Percentiles rank a stretch among this genome's conserved stretches.
phyloP scores from a whole-genome alignment of 2,888 invertebrate genomes.

The Crioceris asparagi region DNA sequence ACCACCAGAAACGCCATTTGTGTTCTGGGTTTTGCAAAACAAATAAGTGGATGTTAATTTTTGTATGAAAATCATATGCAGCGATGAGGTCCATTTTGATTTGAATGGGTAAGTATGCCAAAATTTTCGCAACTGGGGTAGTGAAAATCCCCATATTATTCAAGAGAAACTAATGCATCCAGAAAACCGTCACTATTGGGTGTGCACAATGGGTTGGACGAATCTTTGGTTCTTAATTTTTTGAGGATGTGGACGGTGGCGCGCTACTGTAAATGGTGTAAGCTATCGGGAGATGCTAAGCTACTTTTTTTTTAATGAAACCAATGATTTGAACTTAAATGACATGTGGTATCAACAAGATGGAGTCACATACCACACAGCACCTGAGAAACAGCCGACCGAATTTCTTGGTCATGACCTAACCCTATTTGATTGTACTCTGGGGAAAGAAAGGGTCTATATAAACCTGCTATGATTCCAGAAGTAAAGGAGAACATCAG shows the following conservation, averaged over 20 bases:
- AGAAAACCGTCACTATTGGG: too few species aligned
- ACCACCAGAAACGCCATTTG: not conserved
- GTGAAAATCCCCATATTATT: not conserved
- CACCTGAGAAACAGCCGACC: not conserved
- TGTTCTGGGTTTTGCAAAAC: not conserved
- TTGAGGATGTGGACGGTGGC: not conserved
- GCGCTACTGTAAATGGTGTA: not conserved
- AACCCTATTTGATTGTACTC: not conserved
- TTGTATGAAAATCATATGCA: not conserved
- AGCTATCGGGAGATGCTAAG: not conserved
- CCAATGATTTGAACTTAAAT: not conserved
- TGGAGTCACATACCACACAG: not conserved
- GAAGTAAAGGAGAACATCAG: not conserved
- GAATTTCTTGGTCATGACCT: not conserved
- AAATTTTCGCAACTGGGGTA: not conserved
- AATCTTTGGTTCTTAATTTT: not conserved
- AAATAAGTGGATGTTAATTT: not conserved
- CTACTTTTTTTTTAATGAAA: not conserved
- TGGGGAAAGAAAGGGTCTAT: not conserved
- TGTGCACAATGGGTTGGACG: too few species aligned
- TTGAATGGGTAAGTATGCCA: not conserved
- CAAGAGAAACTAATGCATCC: too few species aligned
- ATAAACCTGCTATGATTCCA: not conserved
- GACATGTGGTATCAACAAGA: not conserved
- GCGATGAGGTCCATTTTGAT: not conserved